A percentile compares a stretch with the other conserved stretches of the same genome.
These are phyloP conservation scores for Papilio protenor DNA, from an alignment of 2,888 invertebrate species.

Conservation along the genomic window DNA sequence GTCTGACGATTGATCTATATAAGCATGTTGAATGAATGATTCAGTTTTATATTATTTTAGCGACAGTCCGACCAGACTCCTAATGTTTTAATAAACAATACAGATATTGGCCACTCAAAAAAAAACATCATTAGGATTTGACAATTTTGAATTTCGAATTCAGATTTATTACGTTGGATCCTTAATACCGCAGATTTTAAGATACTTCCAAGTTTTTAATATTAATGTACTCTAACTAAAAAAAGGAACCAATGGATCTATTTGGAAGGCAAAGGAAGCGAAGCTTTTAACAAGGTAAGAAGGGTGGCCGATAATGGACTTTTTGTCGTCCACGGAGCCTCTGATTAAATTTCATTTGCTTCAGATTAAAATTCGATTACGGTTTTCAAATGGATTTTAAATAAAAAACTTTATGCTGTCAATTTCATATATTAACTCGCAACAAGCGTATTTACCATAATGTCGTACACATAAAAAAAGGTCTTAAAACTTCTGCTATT, in stretches of 20 bases:
- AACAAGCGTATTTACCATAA: background rate
- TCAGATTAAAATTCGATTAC: slow-evolving; percentile 29
- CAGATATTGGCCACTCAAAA: background rate
- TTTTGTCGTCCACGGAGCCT: slow-evolving; percentile 68
- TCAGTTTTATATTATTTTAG: no score
- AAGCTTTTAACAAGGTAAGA: slow-evolving; percentile 73
- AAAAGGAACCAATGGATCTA: slow-evolving; percentile 49
- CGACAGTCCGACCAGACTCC: background rate
- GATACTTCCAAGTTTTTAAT: slow-evolving; percentile 23
- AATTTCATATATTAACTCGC: background rate
- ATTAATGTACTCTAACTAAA: slow-evolving; percentile 20
- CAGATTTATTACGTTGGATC: background rate
- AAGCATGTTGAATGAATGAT: no score
- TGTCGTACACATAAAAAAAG: background rate
- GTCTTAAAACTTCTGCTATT: background rate
- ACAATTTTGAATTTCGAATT: background rate
- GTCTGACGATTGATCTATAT: no score
- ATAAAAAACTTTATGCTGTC: background rate
- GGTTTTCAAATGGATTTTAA: slow-evolving; percentile 22
- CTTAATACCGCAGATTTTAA: background rate
- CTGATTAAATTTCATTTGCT: slow-evolving; percentile 61
- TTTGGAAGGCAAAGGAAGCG: slow-evolving; percentile 65
- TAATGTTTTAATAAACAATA: background rate
- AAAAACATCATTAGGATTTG: background rate
- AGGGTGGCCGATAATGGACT: slow-evolving; percentile 69